Percentiles rank a stretch among this genome's conserved stretches.
Evolutionary conservation across 2,888 invertebrate genomes (phyloP).

Genomic region (Odontocolon sp.): DNA sequence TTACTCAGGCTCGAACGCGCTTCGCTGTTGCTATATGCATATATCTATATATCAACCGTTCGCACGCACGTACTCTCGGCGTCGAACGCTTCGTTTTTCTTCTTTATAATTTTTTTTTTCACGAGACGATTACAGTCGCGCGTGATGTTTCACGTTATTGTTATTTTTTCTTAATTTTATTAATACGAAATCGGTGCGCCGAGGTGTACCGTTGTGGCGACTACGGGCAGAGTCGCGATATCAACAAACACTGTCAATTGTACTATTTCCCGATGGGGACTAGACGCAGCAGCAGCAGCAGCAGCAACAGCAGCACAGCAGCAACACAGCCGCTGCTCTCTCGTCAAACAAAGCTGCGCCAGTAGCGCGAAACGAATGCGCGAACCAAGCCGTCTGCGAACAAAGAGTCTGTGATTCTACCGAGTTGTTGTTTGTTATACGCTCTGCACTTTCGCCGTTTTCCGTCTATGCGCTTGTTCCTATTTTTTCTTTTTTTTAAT

Average conservation of each 20-base stretch:
- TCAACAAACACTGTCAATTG: background rate
- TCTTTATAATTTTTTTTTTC: too few species aligned
- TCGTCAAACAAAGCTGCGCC: slow-evolving; percentile 76
- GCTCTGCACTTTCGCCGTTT: background rate
- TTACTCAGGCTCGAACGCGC: background rate
- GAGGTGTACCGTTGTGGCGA: too few species aligned
- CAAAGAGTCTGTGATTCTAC: slow-evolving; percentile 68
- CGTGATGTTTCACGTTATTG: too few species aligned
- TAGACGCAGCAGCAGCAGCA: background rate
- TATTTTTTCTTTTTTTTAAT: background rate
- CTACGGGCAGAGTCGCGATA: too few species aligned
- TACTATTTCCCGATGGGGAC: background rate
- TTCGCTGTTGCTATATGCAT: background rate
- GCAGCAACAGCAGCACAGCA: slow-evolving; percentile 27
- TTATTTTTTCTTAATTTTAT: too few species aligned
- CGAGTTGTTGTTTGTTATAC: background rate
- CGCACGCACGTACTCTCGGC: background rate
- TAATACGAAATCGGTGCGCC: too few species aligned
- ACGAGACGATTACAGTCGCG: too few species aligned
- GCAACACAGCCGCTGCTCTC: slow-evolving; percentile 56
- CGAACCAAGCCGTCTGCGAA: slow-evolving; percentile 66
- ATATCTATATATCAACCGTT: background rate
- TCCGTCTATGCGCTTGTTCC: background rate
- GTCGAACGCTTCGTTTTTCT: too few species aligned
- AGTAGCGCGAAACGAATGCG: slow-evolving; percentile 73